Evolutionary conservation across 2,888 invertebrate species (phyloP).

Genomic region (Endomychus coccineus): DNA sequence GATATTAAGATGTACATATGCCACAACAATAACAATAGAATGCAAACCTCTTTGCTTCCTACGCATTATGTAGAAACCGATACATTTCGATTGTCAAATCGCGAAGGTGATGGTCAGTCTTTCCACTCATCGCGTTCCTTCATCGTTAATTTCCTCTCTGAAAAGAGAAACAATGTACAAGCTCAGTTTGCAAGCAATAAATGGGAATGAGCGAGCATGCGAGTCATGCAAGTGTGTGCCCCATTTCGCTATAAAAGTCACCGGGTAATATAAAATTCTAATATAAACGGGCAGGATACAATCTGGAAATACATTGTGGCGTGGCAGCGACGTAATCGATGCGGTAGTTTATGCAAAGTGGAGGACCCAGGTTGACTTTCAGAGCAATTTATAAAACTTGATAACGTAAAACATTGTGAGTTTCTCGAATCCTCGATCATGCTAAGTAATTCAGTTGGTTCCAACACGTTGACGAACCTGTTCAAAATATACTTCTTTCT

Average conservation of each 20-base stretch:
- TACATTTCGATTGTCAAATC: no score
- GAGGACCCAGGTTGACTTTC: constrained; percentile 41
- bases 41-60: no score
- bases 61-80: no score
- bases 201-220: constrained; percentile 31
- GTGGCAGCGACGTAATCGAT: constrained; percentile 39
- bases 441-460: constrained; percentile 24
- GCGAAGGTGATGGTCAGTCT: no score
- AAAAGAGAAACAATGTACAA: constrained; percentile 1
- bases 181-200: constrained; percentile 30
- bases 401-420: constrained; percentile 40
- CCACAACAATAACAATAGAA: no score
- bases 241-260: constrained; percentile 41
- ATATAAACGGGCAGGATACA: constrained; percentile 43
- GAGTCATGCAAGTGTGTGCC: constrained; percentile 39
- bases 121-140: no score
- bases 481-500: no score
- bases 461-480: no score
- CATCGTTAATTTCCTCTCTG: constrained; percentile 4
- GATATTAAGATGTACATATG: no score
- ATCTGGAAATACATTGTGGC: constrained; percentile 42
- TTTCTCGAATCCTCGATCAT: constrained; percentile 32
- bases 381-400: constrained; percentile 41
- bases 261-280: constrained; percentile 43
- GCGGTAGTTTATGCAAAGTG: constrained; percentile 42